These are phyloP conservation scores for Leucoma salicis DNA, from an alignment of 2,888 invertebrate species.

Conservation along the genomic window DNA sequence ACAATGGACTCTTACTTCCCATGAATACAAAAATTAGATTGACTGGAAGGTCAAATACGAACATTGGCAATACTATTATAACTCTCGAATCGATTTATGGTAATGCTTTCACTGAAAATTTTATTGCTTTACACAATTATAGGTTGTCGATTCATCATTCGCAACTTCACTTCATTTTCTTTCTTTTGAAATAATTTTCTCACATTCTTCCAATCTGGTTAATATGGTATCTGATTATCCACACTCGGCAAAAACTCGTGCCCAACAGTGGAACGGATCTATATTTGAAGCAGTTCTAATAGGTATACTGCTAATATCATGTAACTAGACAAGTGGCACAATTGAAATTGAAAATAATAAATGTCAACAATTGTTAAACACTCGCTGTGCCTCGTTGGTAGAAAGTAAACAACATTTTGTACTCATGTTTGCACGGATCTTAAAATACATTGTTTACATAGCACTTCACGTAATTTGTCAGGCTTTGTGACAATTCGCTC, in stretches of 20 bases:
- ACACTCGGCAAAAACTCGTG: too few relatives aligned
- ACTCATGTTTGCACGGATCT: constrained; percentile 1
- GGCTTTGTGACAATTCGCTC: constrained; percentile 41
- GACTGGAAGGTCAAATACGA: constrained; percentile 54
- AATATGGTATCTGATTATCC: too few relatives aligned
- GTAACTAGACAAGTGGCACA: too few relatives aligned
- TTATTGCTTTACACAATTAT: constrained; percentile 15
- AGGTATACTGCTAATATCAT: too few relatives aligned
- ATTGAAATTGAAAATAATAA: too few relatives aligned
- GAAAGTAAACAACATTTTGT: constrained; percentile 16
- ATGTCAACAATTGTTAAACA: not conserved
- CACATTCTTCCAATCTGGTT: too few relatives aligned
- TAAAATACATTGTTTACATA: constrained; percentile 29
- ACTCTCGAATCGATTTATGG: constrained; percentile 48
- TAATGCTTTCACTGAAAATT: constrained; percentile 55
- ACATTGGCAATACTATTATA: constrained; percentile 52
- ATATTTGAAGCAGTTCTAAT: too few relatives aligned
- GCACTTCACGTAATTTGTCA: constrained; percentile 37
- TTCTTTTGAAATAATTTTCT: too few relatives aligned
- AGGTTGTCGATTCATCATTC: not conserved
- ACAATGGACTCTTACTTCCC: constrained; percentile 49
- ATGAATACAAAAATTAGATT: constrained; percentile 59
- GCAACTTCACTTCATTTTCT: not conserved
- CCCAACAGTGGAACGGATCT: too few relatives aligned
- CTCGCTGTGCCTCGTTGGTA: not conserved